These are phyloP conservation scores for Podarcis siculus DNA, from an alignment of 2,797 vertebrate genomes.

Conservation along the genomic window DNA sequence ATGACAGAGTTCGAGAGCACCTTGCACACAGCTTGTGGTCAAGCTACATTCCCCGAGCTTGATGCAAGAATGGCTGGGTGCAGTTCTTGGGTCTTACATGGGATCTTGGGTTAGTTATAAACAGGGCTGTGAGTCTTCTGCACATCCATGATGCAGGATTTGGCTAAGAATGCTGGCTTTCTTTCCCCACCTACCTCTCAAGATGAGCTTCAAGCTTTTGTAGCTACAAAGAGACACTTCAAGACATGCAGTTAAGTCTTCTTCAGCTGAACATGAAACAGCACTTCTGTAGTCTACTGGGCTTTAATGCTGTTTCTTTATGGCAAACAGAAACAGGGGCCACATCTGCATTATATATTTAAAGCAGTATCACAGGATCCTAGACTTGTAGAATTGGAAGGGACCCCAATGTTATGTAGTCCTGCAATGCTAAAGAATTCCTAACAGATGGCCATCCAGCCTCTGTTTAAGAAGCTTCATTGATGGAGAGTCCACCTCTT, in stretches of 20 bases:
- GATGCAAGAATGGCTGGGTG: constrained; percentile 16
- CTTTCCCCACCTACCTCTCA: neutral
- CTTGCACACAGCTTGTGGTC: neutral
- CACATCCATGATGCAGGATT: neutral
- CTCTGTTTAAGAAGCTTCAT: too few species aligned
- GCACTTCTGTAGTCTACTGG: neutral
- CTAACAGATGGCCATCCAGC: too few species aligned
- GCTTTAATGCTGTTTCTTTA: neutral
- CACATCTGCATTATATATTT: neutral
- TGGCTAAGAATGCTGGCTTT: neutral
- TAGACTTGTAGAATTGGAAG: too few species aligned
- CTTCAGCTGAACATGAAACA: neutral
- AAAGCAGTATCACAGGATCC: neutral
- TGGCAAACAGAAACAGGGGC: neutral
- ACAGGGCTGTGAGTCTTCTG: constrained; percentile 8
- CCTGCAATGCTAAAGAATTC: too few species aligned
- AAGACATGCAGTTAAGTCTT: neutral
- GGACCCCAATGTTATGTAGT: too few species aligned
- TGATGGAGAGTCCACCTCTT: too few species aligned
- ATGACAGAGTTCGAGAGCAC: neutral
- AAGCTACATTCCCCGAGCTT: neutral
- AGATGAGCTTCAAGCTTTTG: neutral
- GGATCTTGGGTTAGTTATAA: constrained; percentile 9
- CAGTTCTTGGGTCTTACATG: neutral
- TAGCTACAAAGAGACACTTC: neutral